Conservation (phyloP, 2,797 vertebrate genomes). For the Acanthornis magna region DNA sequence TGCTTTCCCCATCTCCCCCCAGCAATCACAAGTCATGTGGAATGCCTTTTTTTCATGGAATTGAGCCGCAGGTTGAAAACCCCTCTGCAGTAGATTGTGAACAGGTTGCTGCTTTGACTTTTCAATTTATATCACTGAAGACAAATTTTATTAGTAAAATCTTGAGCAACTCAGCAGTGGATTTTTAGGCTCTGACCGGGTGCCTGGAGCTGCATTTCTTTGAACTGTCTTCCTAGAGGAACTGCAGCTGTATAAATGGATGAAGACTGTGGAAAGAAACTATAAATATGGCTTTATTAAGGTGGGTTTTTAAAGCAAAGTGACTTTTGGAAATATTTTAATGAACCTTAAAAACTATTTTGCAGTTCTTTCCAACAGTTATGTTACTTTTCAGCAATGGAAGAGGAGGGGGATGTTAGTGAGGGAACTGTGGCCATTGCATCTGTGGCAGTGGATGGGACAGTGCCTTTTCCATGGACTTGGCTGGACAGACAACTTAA, state of each 20-base stretch:
- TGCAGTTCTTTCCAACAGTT: slow-evolving; percentile 19
- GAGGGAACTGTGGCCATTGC: background rate
- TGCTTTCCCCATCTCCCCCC: slow-evolving; percentile 1
- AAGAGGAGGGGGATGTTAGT: background rate
- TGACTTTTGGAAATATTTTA: slow-evolving; percentile 59
- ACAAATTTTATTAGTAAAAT: slow-evolving; percentile 48
- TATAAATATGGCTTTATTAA: slow-evolving; percentile 61
- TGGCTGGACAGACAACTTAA: background rate
- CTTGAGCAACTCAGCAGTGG: slow-evolving; percentile 33
- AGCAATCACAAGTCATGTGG: background rate
- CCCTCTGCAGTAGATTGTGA: background rate
- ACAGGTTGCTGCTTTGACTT: slow-evolving; percentile 42
- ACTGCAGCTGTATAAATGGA: slow-evolving; percentile 61
- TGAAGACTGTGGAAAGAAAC: slow-evolving; percentile 57
- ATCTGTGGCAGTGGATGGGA: background rate
- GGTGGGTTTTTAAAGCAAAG: slow-evolving; percentile 51
- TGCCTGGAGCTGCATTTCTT: slow-evolving; percentile 55
- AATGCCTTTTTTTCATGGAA: background rate
- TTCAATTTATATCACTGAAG: slow-evolving; percentile 21
- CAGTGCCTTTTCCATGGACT: background rate
- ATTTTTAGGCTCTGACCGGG: slow-evolving; percentile 51
- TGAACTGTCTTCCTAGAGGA: slow-evolving; percentile 57
- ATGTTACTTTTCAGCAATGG: background rate
- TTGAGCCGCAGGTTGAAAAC: background rate
- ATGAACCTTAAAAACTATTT: slow-evolving; percentile 46